Conservation (phyloP, 2,797 vertebrate genomes). For the Propithecus perrieri region DNA sequence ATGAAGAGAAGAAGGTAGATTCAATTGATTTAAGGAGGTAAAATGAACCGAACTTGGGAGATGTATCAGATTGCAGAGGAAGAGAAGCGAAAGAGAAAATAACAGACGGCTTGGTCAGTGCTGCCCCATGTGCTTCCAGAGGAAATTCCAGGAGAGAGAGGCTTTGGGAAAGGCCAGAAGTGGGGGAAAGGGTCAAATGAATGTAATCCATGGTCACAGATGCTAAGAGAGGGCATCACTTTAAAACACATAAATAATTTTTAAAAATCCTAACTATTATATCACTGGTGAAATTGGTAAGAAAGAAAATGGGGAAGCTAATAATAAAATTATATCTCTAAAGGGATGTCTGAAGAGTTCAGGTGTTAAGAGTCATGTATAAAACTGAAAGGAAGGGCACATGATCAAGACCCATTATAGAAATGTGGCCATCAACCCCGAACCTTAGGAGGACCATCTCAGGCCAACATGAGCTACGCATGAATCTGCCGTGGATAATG, state of each 20-base stretch:
- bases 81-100: background rate
- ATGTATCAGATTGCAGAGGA: background rate
- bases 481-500: background rate
- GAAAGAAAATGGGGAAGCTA: background rate
- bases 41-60: background rate
- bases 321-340: background rate
- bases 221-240: background rate
- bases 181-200: background rate
- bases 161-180: background rate
- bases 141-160: background rate
- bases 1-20: background rate
- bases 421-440: background rate
- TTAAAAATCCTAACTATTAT: background rate
- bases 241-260: background rate
- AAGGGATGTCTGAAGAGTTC: background rate
- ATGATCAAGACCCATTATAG: too few relatives aligned
- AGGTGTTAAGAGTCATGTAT: background rate
- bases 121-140: fast-evolving
- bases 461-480: too few relatives aligned
- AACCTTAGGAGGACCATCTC: background rate
- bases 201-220: background rate
- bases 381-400: background rate
- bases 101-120: background rate
- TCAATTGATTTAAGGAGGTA: background rate
- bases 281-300: background rate